Evolutionary conservation across 2,113 vertebrate species (phyloP), one percentile per base, ranked within the genome.

Genomic region (Penelope pileata): DNA sequence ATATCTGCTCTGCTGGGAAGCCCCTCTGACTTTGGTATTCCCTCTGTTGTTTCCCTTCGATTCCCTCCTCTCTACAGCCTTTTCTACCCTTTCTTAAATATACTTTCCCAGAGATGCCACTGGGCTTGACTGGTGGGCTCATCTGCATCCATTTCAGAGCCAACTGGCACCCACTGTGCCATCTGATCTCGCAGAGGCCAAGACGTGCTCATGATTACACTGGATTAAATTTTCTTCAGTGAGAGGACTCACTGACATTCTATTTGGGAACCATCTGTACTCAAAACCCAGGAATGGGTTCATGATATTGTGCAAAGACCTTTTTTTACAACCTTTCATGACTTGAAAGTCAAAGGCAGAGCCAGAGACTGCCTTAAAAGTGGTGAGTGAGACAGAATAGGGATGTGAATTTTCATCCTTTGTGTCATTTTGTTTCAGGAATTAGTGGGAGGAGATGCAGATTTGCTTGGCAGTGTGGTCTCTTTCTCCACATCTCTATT

Each of bases 281-380:
- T 74, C 42, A 79, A 78, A 78, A 82, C 27, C 12, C 47, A 93
- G 50, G 64, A 74, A 21, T 24, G 9, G 3, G 4, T 51, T 66
- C 43, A 42, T 16, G 9, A 9, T 42, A 12, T 15, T 34, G 32
- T 26, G 19, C 2, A 66, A 81, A 84, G 32, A 77, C 4, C 2
- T 7, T 34, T 78, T 58, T 27, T 27, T 56, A 47, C 16, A 29
- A 29, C 10, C 26, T 32, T 48, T 13, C 0, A 1, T 51, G 24
- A 23, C 15, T 51, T 51, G 69, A 90, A 69, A 81, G 12, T 14
- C 34, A 64, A 80, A 40, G 14, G 15, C n/a, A 8, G 5, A 9
- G 7, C n/a, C 27, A 66, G 42, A 66, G 19, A 42, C 10, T 53
- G 23, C 17, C 32, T 62, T 68, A 48, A 3, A 0, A 0, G 24